phyloP scores from a whole-genome alignment of 2,113 vertebrate species.

The Paramisgurnus dabryanus region DNA sequence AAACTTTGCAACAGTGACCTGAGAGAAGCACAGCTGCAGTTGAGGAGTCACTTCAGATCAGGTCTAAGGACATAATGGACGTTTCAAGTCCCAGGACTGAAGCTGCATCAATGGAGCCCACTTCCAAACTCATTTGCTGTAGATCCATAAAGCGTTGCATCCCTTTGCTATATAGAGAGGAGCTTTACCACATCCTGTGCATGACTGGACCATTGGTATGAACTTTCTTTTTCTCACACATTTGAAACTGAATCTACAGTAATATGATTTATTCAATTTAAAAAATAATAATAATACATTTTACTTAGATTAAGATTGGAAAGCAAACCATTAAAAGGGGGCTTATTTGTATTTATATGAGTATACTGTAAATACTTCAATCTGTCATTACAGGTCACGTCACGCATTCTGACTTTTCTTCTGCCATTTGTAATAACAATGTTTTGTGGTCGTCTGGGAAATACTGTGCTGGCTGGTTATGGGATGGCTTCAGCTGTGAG shows the following conservation, averaged over 20 bases:
- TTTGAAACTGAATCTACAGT: no score
- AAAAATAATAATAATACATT: no score
- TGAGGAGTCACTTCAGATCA: slow-evolving; percentile 28
- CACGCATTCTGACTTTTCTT: slow-evolving; percentile 10
- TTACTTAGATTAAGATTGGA: no score
- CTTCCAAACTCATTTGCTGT: slow-evolving; percentile 65
- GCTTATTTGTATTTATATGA: no score
- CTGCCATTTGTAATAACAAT: slow-evolving; percentile 7
- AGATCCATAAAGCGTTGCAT: slow-evolving; percentile 55
- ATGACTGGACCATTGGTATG: slow-evolving; percentile 76
- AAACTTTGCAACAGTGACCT: slow-evolving; percentile 49
- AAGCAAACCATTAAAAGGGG: no score
- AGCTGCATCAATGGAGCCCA: slow-evolving; percentile 54
- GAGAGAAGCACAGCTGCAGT: slow-evolving; percentile 41
- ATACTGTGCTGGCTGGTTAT: slow-evolving; percentile 84
- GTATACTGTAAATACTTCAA: not conserved
- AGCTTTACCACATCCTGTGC: slow-evolving; percentile 71
- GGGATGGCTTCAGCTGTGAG: slow-evolving; percentile 84
- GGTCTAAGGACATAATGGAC: slow-evolving; percentile 31
- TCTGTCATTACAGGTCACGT: slow-evolving; percentile 20
- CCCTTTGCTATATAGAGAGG: slow-evolving; percentile 65
- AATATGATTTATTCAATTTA: no score
- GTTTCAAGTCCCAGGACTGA: slow-evolving; percentile 5
- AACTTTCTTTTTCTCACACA: not conserved
- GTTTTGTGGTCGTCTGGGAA: slow-evolving; percentile 86